Percentiles rank a stretch among this genome's conserved stretches.
phyloP scores from a whole-genome alignment of 2,113 vertebrate genomes.

The Podilymbus podiceps region DNA sequence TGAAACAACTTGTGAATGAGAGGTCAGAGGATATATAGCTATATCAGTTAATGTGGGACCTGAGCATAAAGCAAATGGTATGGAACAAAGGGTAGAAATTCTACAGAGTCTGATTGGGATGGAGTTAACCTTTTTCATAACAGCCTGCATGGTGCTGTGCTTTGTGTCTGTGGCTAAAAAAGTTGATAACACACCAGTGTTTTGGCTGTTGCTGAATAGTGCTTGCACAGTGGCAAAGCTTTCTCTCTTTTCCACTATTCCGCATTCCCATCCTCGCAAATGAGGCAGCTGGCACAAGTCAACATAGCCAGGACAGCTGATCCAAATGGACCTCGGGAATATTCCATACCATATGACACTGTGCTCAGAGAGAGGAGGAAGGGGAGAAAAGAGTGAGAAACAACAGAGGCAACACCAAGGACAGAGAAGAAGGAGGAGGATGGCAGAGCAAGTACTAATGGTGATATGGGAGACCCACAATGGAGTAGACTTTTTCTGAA shows the following conservation, averaged over 20 bases:
- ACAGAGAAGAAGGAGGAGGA: neutral
- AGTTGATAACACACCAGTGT: neutral
- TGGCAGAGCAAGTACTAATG: neutral
- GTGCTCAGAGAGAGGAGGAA: neutral
- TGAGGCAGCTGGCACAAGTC: neutral
- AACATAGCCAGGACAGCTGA: neutral
- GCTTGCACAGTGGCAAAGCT: neutral
- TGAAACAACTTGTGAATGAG: neutral
- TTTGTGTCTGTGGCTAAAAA: neutral
- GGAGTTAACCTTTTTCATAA: neutral
- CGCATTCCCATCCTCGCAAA: neutral
- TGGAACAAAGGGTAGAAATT: neutral
- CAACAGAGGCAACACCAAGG: neutral
- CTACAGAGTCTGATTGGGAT: too few relatives aligned
- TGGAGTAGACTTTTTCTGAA: neutral
- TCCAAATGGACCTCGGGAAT: too few relatives aligned
- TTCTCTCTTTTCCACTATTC: neutral
- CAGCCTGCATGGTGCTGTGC: neutral
- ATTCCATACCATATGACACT: neutral
- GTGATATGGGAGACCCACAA: neutral
- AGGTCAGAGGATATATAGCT: neutral
- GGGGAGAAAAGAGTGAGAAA: neutral
- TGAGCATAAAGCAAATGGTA: neutral
- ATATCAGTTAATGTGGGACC: neutral
- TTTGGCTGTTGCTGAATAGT: neutral